phyloP scores from a whole-genome alignment of 2,888 invertebrate genomes.

The Venusia cambrica region DNA sequence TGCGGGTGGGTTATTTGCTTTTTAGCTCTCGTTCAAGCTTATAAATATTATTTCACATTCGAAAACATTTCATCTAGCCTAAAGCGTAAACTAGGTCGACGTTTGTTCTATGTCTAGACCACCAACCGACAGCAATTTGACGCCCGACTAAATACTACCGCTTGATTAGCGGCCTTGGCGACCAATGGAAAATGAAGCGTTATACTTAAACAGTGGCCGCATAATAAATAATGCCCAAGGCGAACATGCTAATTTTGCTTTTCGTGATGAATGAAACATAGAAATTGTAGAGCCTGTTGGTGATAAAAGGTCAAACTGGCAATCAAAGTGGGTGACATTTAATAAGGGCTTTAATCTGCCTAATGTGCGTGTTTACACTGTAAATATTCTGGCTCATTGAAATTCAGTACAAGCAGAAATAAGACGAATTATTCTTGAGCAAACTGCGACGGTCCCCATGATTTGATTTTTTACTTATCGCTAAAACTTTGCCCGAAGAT shows the following conservation, averaged over 20 bases:
- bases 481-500: constrained; percentile 9
- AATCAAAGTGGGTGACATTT: constrained; percentile 4
- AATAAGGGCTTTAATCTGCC: not conserved
- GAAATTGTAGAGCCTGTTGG: constrained; percentile 1
- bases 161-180: constrained; percentile 26
- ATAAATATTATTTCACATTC: too few relatives aligned
- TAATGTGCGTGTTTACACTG: too few relatives aligned
- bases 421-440: too few relatives aligned
- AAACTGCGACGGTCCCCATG: constrained; percentile 2
- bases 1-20: too few relatives aligned
- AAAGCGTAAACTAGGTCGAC: constrained; percentile 5
- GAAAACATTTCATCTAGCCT: too few relatives aligned
- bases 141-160: constrained; percentile 16
- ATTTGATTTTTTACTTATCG: constrained; percentile 9
- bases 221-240: constrained; percentile 38
- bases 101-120: constrained; percentile 5
- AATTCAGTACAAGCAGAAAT: too few relatives aligned
- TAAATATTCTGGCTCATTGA: too few relatives aligned
- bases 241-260: constrained; percentile 38
- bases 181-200: constrained; percentile 35
- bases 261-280: constrained; percentile 31
- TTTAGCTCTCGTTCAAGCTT: too few relatives aligned
- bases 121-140: constrained; percentile 10
- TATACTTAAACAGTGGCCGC: constrained; percentile 32
- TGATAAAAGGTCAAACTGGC: constrained; percentile 2